Percentiles rank a stretch among this genome's conserved stretches.
phyloP scores from a whole-genome alignment of 2,113 vertebrate species.

The Cebidichthys violaceus region DNA sequence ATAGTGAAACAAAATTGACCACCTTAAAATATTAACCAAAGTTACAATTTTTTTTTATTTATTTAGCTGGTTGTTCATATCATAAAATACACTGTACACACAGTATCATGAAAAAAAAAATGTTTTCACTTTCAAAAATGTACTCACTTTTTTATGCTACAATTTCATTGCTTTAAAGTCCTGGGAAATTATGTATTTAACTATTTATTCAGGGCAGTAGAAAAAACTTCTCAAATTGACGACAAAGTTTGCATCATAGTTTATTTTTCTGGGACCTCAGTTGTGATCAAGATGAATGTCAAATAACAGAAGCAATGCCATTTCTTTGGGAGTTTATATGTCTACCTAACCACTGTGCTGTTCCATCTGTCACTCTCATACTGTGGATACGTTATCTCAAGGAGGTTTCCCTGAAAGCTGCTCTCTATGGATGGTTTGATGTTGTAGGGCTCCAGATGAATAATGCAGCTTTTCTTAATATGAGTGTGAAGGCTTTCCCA shows the following conservation, averaged over 20 bases:
- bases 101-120: not conserved
- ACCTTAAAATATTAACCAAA: not conserved
- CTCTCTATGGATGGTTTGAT: slow-evolving; percentile 20
- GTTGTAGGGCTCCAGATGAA: slow-evolving; percentile 45
- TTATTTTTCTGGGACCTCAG: not conserved
- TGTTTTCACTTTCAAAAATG: not conserved
- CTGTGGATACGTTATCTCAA: not conserved
- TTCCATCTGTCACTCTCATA: not conserved
- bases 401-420: not conserved
- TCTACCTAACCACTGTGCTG: not conserved
- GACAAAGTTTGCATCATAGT: not conserved
- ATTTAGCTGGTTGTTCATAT: not conserved
- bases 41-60: no score
- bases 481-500: slow-evolving; percentile 29
- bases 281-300: not conserved
- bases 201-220: not conserved
- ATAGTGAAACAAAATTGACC: not conserved
- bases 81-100: not conserved
- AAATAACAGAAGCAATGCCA: not conserved
- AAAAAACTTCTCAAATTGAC: slow-evolving; percentile 1
- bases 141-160: not conserved
- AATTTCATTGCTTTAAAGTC: not conserved
- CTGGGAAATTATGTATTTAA: not conserved
- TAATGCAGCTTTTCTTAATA: slow-evolving; percentile 38
- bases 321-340: slow-evolving; percentile 3